Base-by-base conservation (phyloP, 2,113 vertebrate genomes). In the Elephas maximus region DNA sequence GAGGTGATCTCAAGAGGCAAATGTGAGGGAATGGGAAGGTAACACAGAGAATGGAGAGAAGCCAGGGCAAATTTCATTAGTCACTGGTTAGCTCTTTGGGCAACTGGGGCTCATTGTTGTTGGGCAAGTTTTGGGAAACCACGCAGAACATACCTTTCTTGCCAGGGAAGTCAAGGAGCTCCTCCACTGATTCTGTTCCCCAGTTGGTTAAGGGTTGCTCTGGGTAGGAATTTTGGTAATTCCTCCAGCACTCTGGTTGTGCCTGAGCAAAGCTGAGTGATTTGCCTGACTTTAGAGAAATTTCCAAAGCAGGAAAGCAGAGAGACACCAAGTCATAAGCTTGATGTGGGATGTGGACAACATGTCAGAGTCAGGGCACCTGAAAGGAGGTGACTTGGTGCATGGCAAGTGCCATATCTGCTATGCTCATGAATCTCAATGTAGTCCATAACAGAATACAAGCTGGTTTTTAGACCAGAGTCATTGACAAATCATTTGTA, bases 301-400 rank as follows among this genome's bases (percentile, higher is more conserved):
- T 89, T 82, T 62, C 92, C 83, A 24, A 86, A 74, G 21, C 69
- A 83, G 65, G 45, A 92, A 67, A 67, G 69, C n/a, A 90, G n/a
- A 89, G 6, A 84, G 65, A 81, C n/a, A 92, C 1, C 17, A 21
- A 63, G 24, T 7, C 33, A 0, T 65, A 57, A 57, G 17, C 8
- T 67, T 89, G 45, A 51, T 78, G 23, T 45, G 28, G n/a, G 23
- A 76, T 84, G 63, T 45, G 37, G 77, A 26, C 80, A 80, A 44
- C 82, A 48, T 63, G 63, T 5, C 45, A 30, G 37, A 63, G 80
- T 67, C 28, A 83, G 21, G 45, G 79, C n/a, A 8, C 51, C 65
- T 1, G 4, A 95, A 65, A 89, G 45, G 26, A 93, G 28, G 51
- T 1, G 24, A 0, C 53, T 71, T 76, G n/a, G 33, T 53, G 1